Conservation (phyloP, 2,888 invertebrate genomes). For the Cloeon dipterum region DNA sequence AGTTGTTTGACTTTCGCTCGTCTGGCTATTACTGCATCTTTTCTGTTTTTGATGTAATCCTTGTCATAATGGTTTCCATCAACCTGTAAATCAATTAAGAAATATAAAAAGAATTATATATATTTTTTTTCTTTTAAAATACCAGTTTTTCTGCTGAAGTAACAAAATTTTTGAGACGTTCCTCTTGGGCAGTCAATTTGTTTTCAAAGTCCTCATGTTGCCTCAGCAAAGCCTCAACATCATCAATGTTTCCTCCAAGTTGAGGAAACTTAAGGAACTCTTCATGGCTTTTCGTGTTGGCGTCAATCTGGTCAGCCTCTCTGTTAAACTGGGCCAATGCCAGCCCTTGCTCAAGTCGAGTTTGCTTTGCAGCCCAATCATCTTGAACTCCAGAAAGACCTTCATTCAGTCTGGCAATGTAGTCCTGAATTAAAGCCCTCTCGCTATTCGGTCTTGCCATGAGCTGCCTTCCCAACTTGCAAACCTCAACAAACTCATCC, state of each 20-base stretch:
- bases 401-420: constrained; percentile 43
- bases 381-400: constrained; percentile 53
- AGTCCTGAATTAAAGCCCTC: constrained; percentile 49
- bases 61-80: too few relatives aligned
- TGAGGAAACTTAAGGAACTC: constrained; percentile 77
- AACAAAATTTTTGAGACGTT: constrained; percentile 58
- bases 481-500: constrained; percentile 73
- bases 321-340: constrained; percentile 81
- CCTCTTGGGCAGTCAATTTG: constrained; percentile 79
- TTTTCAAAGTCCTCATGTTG: constrained; percentile 86
- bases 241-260: constrained; percentile 69
- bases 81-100: constrained; percentile 5
- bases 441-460: constrained; percentile 43
- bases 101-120: constrained; percentile 2
- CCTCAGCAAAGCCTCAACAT: constrained; percentile 78
- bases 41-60: too few relatives aligned
- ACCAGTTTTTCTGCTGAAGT: constrained; percentile 63
- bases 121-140: constrained; percentile 28
- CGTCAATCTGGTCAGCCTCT: constrained; percentile 93
- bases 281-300: constrained; percentile 80
- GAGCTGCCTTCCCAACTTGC: constrained; percentile 42
- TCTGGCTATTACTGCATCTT: constrained; percentile 50
- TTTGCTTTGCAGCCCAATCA: constrained; percentile 69
- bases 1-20: constrained; percentile 17
- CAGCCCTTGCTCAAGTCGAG: constrained; percentile 64